These are phyloP conservation scores for Nothocercus julius DNA, from an alignment of 2,113 vertebrate species.

Conservation along the genomic window DNA sequence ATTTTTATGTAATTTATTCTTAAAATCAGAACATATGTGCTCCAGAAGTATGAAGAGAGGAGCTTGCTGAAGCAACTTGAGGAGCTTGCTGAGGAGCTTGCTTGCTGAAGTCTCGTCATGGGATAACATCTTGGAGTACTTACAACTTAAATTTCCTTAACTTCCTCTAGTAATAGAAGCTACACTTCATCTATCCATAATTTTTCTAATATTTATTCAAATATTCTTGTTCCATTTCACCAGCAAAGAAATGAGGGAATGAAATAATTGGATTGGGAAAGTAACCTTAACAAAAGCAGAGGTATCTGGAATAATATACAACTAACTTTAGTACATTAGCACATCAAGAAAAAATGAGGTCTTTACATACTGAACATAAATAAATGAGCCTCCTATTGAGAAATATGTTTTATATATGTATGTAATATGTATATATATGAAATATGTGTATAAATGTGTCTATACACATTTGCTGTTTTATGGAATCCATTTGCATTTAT, in stretches of 20 bases:
- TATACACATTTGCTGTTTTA: background rate
- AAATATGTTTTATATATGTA: background rate
- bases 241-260: background rate
- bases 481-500: background rate
- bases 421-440: too few species aligned
- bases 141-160: background rate
- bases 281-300: background rate
- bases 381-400: background rate
- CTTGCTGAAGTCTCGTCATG: background rate
- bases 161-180: background rate
- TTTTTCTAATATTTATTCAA: constrained; percentile 11
- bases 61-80: background rate
- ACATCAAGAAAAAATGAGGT: background rate
- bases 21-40: background rate
- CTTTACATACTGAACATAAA: background rate
- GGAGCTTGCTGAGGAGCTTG: too few species aligned
- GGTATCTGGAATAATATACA: background rate
- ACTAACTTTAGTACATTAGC: background rate
- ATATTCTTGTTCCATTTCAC: background rate
- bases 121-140: background rate
- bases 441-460: background rate
- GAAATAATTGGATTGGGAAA: background rate
- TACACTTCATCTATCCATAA: background rate
- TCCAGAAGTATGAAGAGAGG: background rate
- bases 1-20: background rate